These are phyloP conservation scores for Zaprionus lineosus DNA, from an alignment of 2,888 invertebrate species.

Conservation along the genomic window DNA sequence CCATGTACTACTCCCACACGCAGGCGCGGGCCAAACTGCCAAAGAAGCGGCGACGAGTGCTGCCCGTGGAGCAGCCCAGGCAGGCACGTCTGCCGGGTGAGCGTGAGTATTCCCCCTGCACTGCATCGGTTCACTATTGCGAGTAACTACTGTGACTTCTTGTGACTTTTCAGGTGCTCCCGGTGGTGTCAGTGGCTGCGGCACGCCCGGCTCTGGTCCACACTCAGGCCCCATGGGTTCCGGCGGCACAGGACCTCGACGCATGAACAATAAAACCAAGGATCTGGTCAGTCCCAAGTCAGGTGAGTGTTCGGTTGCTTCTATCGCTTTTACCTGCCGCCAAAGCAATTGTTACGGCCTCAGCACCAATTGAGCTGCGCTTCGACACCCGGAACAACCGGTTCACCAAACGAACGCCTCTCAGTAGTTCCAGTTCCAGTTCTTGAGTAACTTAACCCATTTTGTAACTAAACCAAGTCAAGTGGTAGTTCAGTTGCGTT, in stretches of 20 bases:
- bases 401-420: slow-evolving; percentile 46
- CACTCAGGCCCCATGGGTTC: slow-evolving; percentile 82
- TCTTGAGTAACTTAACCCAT: slow-evolving; percentile 14
- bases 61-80: slow-evolving; percentile 96
- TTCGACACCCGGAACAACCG: slow-evolving; percentile 45
- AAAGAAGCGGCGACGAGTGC: slow-evolving; percentile 97
- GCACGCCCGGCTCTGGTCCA: slow-evolving; percentile 83
- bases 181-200: slow-evolving; percentile 82
- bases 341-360: too few relatives aligned
- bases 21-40: slow-evolving; percentile 99
- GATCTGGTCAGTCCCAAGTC: slow-evolving; percentile 83
- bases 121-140: too few relatives aligned
- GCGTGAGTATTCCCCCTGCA: slow-evolving; percentile 27
- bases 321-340: too few relatives aligned
- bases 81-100: slow-evolving; percentile 83
- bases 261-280: slow-evolving; percentile 83
- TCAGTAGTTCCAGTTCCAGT: slow-evolving; percentile 8
- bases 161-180: slow-evolving; percentile 80
- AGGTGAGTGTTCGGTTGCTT: slow-evolving; percentile 79
- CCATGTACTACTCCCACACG: slow-evolving; percentile 97
- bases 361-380: slow-evolving; percentile 49
- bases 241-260: slow-evolving; percentile 82
- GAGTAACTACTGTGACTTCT: too few relatives aligned
- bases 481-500: slow-evolving; percentile 32
- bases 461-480: slow-evolving; percentile 18